These are phyloP conservation scores for Spilosoma lubricipeda DNA, from an alignment of 2,888 invertebrate genomes.

Conservation along the genomic window DNA sequence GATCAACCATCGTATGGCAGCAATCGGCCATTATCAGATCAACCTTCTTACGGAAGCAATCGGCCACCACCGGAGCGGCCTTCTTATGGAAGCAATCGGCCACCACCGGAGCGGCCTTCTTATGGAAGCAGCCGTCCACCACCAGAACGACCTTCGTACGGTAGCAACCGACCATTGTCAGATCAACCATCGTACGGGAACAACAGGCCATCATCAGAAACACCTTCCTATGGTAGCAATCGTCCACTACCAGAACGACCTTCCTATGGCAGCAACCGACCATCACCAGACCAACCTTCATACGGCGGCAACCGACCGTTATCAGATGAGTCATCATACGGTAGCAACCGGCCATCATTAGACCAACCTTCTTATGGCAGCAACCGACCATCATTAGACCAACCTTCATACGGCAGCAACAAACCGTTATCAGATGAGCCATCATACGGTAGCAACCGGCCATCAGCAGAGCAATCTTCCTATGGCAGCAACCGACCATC, in stretches of 20 bases:
- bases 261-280: constrained; percentile 1
- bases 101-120: not conserved
- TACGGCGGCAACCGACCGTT: not conserved
- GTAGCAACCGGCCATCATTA: not conserved
- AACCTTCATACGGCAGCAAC: constrained; percentile 11
- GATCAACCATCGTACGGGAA: not conserved
- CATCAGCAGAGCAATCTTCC: not conserved
- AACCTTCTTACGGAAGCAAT: not conserved
- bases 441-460: constrained; percentile 21
- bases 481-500: not conserved
- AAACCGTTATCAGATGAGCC: constrained; percentile 6
- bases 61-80: not conserved
- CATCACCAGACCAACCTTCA: not conserved
- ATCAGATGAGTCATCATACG: not conserved
- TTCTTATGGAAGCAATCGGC: constrained; percentile 10
- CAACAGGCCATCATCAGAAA: not conserved
- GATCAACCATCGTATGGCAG: not conserved
- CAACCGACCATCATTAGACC: not conserved
- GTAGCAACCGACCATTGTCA: not conserved
- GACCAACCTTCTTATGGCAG: not conserved
- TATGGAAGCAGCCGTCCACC: not conserved
- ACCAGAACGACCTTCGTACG: not conserved
- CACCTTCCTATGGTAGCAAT: not conserved
- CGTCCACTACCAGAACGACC: constrained; percentile 18
- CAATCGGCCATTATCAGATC: not conserved